Evolutionary conservation across 2,888 invertebrate genomes (phyloP).

Genomic region (Lapara coniferarum): DNA sequence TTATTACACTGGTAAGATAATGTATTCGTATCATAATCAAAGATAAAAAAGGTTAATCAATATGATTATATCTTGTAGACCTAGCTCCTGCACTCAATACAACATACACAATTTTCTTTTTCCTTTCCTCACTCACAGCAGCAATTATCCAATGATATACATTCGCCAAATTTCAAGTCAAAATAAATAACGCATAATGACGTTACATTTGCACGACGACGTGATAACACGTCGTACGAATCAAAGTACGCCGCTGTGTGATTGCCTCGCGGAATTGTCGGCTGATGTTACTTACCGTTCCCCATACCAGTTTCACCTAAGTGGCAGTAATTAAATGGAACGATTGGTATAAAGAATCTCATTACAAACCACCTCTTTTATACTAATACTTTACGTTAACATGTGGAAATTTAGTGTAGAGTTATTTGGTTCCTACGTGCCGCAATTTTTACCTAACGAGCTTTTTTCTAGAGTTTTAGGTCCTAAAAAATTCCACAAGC

Average conservation of each 20-base stretch:
- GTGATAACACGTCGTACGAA: no score
- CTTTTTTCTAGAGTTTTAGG: background rate
- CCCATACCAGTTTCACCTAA: background rate
- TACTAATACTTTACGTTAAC: background rate
- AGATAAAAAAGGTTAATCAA: no score
- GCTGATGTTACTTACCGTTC: background rate
- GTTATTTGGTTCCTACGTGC: background rate
- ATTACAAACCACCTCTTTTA: conserved; percentile 4
- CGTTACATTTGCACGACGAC: no score
- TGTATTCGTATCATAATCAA: no score
- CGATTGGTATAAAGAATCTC: conserved; percentile 15
- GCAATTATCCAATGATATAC: background rate
- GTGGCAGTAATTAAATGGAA: background rate
- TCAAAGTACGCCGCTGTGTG: background rate
- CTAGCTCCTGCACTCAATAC: no score
- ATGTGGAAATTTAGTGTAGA: background rate
- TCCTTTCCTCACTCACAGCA: no score
- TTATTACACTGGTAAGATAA: background rate
- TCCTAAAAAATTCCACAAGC: no score
- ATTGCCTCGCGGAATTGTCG: background rate
- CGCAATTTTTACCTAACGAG: background rate
- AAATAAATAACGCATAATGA: no score
- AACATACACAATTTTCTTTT: no score
- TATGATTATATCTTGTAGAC: no score
- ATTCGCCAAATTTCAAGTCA: no score